Percentiles rank a stretch among this genome's conserved stretches.
Evolutionary conservation across 1,140 invertebrate species (phyloP).

Genomic region (Dryas iulia): DNA sequence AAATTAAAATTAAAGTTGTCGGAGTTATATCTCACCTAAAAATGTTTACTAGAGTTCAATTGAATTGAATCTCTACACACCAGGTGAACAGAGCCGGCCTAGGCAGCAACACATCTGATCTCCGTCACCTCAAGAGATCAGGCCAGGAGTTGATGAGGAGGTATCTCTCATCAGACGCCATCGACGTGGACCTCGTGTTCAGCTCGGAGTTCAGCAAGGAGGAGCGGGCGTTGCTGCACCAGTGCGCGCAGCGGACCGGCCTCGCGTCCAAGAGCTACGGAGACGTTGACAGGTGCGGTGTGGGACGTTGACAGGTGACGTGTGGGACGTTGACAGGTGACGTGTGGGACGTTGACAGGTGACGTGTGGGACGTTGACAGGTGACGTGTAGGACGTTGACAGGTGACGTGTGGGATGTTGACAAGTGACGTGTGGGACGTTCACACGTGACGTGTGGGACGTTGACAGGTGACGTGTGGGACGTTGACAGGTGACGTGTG

Average conservation of each 20-base stretch:
- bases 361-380: too few relatives aligned
- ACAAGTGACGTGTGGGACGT: too few relatives aligned
- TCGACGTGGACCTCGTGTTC: constrained; percentile 83
- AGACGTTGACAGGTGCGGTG: constrained; percentile 41
- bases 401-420: too few relatives aligned
- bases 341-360: not conserved
- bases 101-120: constrained; percentile 53
- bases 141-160: constrained; percentile 54
- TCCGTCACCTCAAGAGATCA: constrained; percentile 60
- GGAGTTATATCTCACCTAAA: too few relatives aligned
- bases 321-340: not conserved
- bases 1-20: too few relatives aligned
- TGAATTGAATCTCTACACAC: too few relatives aligned
- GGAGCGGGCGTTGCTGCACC: constrained; percentile 85
- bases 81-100: constrained; percentile 64
- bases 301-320: not conserved
- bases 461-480: too few relatives aligned
- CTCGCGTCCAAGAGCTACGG: constrained; percentile 82
- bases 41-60: too few relatives aligned
- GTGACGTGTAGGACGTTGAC: too few relatives aligned
- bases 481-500: too few relatives aligned
- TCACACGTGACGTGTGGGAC: too few relatives aligned
- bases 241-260: constrained; percentile 70
- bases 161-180: constrained; percentile 77
- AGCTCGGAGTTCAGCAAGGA: constrained; percentile 86